phyloP scores from a whole-genome alignment of 2,797 vertebrate species.

The Sardinella longiceps region DNA sequence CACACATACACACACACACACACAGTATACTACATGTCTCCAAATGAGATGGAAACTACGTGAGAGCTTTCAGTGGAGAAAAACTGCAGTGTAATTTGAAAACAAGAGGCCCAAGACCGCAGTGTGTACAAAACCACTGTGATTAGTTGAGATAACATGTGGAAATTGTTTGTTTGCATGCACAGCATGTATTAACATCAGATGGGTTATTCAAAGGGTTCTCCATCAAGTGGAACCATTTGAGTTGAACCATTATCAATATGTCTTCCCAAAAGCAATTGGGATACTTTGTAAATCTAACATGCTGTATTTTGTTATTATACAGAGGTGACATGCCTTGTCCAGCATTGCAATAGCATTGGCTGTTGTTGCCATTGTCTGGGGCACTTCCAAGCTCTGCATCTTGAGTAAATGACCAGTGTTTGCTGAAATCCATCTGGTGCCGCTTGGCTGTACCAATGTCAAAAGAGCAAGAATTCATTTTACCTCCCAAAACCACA shows the following conservation, averaged over 20 bases:
- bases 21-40: background rate
- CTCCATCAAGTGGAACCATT: background rate
- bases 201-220: background rate
- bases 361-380: conserved; percentile 2
- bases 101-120: background rate
- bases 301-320: background rate
- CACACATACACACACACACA: background rate
- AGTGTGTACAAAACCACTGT: background rate
- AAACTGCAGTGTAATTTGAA: background rate
- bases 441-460: conserved; percentile 31
- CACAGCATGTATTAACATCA: background rate
- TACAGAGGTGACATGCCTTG: background rate
- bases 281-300: background rate
- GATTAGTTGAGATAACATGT: conserved; percentile 7
- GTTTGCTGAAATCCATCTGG: conserved; percentile 32
- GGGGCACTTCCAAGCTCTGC: background rate
- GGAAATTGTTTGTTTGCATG: conserved; percentile 16
- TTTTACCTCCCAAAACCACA: conserved; percentile 45
- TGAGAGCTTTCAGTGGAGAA: background rate
- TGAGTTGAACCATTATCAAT: conserved; percentile 5
- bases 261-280: background rate
- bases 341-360: background rate
- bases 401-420: conserved; percentile 17
- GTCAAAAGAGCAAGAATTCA: conserved; percentile 39
- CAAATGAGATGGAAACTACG: background rate